phyloP scores from a whole-genome alignment of 2,113 vertebrate genomes.

The Amazona guildingii region DNA sequence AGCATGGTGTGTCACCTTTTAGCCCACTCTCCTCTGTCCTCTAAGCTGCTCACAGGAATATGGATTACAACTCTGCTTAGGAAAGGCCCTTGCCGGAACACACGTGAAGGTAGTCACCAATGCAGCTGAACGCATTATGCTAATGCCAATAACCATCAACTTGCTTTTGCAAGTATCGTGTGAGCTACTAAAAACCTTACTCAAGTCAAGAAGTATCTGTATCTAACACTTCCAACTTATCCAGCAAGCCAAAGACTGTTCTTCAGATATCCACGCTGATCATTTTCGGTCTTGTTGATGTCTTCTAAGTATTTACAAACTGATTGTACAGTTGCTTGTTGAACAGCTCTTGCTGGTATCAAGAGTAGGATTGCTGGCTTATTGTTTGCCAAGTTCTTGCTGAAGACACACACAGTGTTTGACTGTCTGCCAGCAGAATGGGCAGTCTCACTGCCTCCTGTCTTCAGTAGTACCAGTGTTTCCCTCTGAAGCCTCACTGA shows the following conservation, averaged over 20 bases:
- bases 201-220: background rate
- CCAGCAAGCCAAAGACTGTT: background rate
- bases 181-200: background rate
- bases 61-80: background rate
- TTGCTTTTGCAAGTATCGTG: background rate
- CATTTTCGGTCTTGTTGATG: background rate
- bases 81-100: background rate
- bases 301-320: background rate
- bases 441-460: background rate
- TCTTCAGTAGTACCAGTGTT: background rate
- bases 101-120: background rate
- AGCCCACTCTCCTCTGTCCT: background rate
- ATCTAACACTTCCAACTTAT: background rate
- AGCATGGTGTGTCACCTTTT: background rate
- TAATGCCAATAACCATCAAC: background rate
- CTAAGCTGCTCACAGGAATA: background rate
- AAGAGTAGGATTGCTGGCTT: background rate
- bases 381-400: background rate
- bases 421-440: background rate
- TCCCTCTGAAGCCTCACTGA: background rate
- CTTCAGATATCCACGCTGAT: background rate
- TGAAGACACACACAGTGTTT: background rate
- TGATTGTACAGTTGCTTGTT: background rate
- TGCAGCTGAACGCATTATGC: background rate
- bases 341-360: accelerated